phyloP scores from a whole-genome alignment of 1,140 invertebrate genomes.

The Orius insidiosus region DNA sequence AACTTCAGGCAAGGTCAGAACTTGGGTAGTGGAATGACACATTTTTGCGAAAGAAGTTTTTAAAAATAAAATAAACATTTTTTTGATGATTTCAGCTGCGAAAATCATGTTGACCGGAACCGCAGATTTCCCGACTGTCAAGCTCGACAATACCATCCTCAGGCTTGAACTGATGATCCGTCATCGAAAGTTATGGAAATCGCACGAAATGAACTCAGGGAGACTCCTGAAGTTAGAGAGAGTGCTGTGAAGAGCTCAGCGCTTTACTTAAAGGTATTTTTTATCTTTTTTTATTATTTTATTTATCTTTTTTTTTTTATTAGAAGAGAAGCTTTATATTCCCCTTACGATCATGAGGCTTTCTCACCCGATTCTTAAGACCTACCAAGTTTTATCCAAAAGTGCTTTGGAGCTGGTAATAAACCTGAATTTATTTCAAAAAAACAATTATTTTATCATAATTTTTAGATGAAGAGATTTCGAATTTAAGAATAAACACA shows the following conservation, averaged over 20 bases:
- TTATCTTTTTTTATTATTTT: constrained; percentile 6
- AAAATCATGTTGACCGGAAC: constrained; percentile 49
- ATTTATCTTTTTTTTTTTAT: constrained; percentile 23
- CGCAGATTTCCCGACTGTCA: constrained; percentile 40
- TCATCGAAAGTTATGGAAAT: constrained; percentile 42
- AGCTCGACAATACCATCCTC: constrained; percentile 46
- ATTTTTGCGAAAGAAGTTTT: too few species aligned
- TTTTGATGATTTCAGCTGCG: constrained; percentile 29
- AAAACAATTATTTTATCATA: background rate
- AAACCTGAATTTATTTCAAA: background rate
- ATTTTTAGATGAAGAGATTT: constrained; percentile 51
- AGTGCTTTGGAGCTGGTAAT: constrained; percentile 45
- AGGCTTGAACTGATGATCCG: constrained; percentile 44
- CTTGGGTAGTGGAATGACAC: too few species aligned
- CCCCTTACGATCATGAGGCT: constrained; percentile 54
- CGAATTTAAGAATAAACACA: constrained; percentile 56
- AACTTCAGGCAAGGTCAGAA: too few species aligned
- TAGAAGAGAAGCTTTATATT: constrained; percentile 46
- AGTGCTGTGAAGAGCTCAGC: constrained; percentile 40
- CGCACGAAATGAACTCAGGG: constrained; percentile 51
- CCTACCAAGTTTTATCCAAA: constrained; percentile 64
- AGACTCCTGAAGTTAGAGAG: constrained; percentile 43
- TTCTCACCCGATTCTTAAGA: constrained; percentile 54
- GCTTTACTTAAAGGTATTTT: constrained; percentile 46
- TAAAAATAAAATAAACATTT: too few species aligned